phyloP scores from a whole-genome alignment of 1,140 invertebrate species.

The Schlechtendalia chinensis region DNA sequence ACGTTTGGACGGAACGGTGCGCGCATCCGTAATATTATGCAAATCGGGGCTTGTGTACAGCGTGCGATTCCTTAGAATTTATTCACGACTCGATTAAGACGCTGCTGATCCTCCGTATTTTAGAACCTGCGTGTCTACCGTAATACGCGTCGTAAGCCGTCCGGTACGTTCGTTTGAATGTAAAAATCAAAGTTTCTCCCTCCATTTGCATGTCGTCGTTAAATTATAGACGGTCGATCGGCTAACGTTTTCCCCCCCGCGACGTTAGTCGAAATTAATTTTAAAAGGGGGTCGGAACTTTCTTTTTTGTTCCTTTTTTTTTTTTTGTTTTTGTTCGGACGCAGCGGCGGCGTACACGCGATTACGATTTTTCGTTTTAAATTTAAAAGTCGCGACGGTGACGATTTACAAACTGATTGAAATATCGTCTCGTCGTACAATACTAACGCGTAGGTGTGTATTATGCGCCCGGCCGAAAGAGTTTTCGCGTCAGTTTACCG shows the following conservation, averaged over 20 bases:
- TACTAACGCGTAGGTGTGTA: too few relatives aligned
- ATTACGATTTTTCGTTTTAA: conserved; percentile 18
- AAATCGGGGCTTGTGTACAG: too few relatives aligned
- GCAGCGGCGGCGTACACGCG: background rate
- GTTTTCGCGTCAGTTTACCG: background rate
- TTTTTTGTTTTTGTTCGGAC: too few relatives aligned
- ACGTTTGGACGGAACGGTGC: too few relatives aligned
- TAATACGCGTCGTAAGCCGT: too few relatives aligned
- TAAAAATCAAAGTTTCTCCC: conserved; percentile 11
- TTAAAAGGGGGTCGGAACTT: conserved; percentile 2
- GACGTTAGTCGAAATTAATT: conserved; percentile 22
- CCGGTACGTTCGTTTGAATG: background rate
- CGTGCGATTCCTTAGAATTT: too few relatives aligned
- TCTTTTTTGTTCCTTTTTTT: background rate
- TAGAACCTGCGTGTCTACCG: too few relatives aligned
- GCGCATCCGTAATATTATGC: too few relatives aligned
- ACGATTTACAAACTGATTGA: too few relatives aligned
- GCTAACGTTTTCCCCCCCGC: background rate
- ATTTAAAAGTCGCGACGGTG: background rate
- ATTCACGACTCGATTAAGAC: background rate
- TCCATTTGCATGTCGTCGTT: conserved; percentile 19
- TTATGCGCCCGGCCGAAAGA: background rate
- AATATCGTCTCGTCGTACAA: too few relatives aligned
- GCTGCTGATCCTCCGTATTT: background rate
- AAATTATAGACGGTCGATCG: background rate